These are phyloP conservation scores for Meghimatium bilineatum DNA, from an alignment of 2,888 invertebrate genomes.

Conservation along the genomic window DNA sequence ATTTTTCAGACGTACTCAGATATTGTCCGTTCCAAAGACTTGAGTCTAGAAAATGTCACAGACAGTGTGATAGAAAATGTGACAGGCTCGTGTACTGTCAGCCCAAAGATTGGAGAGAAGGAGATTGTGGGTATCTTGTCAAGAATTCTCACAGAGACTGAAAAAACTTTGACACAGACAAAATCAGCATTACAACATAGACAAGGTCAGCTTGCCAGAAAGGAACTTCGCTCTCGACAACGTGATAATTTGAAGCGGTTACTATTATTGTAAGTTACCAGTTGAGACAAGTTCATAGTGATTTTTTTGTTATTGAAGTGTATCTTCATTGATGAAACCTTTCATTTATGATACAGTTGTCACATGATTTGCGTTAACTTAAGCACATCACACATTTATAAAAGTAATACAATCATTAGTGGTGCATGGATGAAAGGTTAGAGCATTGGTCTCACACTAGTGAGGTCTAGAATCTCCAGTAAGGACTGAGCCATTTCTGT, in stretches of 20 bases:
- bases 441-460: too few relatives aligned
- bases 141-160: constrained; percentile 33
- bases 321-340: neutral
- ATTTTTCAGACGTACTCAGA: neutral
- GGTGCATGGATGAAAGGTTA: too few relatives aligned
- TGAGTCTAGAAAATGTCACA: neutral
- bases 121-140: constrained; percentile 34
- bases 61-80: neutral
- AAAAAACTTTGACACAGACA: constrained; percentile 13
- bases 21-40: neutral
- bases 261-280: constrained; percentile 56
- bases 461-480: too few relatives aligned
- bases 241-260: constrained; percentile 63
- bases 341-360: too few relatives aligned
- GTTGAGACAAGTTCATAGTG: neutral
- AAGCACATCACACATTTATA: too few relatives aligned
- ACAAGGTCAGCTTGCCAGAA: constrained; percentile 59
- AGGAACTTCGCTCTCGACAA: constrained; percentile 69
- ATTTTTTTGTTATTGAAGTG: neutral
- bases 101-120: constrained; percentile 10
- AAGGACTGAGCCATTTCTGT: too few relatives aligned
- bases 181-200: constrained; percentile 50
- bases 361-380: too few relatives aligned
- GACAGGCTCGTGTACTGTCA: neutral
- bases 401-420: too few relatives aligned